Evolutionary conservation across 2,888 invertebrate species (phyloP), one percentile per base, ranked within the genome.

Genomic region (Cryptophagus acutangulus): DNA sequence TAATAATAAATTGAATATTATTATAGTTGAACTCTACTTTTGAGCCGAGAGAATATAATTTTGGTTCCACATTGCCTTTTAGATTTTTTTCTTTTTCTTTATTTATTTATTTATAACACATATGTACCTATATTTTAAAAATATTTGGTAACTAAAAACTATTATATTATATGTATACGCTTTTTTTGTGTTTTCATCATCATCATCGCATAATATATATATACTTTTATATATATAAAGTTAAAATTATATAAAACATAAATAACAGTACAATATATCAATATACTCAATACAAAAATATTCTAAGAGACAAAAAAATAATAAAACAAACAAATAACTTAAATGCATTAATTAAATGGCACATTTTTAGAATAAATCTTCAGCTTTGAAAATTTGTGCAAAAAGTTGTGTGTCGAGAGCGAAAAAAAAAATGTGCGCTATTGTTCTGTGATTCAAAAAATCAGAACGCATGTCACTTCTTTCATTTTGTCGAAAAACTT

Each of bases 1-100:
- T n/a, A n/a, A n/a, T n/a, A n/a, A n/a, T n/a, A n/a, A n/a, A n/a
- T n/a, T n/a, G n/a, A n/a, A n/a, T n/a, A n/a, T n/a, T n/a, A n/a
- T n/a, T n/a, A n/a, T 52, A 52, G 48, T 47, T 50, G 53, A 57
- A 52, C 42, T 56, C 59, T 61, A 61, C 59, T 65, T n/a, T n/a
- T 64, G 64, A 64, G 63, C 64, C 57, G 60, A 62, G n/a, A n/a
- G 57, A 59, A 49, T 59, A 55, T 54, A 51, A 51, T 47, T 56
- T 62, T 62, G 61, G 62, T 62, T 63, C 62, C 61, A 54, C 55
- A 51, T 53, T 54, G 52, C n/a, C n/a, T n/a, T n/a, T n/a, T n/a
- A n/a, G n/a, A n/a, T n/a, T n/a, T n/a, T n/a, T n/a, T n/a, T n/a
- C n/a, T n/a, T n/a, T n/a, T n/a, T n/a, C n/a, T n/a, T n/a, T n/a